Evolutionary conservation across 2,113 vertebrate genomes (phyloP).

Genomic region (Galbula dea): DNA sequence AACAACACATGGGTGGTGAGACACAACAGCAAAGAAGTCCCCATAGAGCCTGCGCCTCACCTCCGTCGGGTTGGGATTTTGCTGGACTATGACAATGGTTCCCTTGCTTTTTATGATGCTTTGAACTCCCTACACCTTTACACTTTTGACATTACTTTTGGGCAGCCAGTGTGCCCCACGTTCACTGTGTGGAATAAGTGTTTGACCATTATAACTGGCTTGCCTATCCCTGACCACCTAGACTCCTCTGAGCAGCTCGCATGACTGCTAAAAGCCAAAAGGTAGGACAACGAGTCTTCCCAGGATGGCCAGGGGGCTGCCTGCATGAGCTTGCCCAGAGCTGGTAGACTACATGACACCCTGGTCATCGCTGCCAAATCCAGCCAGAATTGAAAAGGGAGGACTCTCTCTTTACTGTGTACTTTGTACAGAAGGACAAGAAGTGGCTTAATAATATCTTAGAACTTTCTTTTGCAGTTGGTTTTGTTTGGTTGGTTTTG

Average conservation of each 20-base stretch:
- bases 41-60: conserved; percentile 90
- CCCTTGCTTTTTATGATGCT: conserved; percentile 93
- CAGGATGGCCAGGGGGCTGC: not conserved
- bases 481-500: conserved; percentile 34
- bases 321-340: not conserved
- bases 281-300: not conserved
- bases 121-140: conserved; percentile 92
- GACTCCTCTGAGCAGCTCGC: conserved; percentile 87
- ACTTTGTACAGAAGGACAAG: conserved; percentile 57
- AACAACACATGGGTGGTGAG: conserved; percentile 93
- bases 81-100: conserved; percentile 94
- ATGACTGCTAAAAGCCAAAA: conserved; percentile 59
- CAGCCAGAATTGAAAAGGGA: conserved; percentile 12
- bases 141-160: conserved; percentile 90
- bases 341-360: not conserved
- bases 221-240: conserved; percentile 95
- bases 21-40: conserved; percentile 93
- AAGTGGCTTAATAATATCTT: conserved; percentile 68
- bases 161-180: conserved; percentile 93
- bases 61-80: conserved; percentile 89
- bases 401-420: conserved; percentile 13
- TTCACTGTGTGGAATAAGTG: conserved; percentile 98
- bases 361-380: not conserved
- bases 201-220: conserved; percentile 93
- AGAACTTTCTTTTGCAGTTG: conserved; percentile 35